These are phyloP conservation scores for Spongilla lacustris DNA, from an alignment of 37 sponge, comb jelly and placozoan species.

Conservation along the genomic window DNA sequence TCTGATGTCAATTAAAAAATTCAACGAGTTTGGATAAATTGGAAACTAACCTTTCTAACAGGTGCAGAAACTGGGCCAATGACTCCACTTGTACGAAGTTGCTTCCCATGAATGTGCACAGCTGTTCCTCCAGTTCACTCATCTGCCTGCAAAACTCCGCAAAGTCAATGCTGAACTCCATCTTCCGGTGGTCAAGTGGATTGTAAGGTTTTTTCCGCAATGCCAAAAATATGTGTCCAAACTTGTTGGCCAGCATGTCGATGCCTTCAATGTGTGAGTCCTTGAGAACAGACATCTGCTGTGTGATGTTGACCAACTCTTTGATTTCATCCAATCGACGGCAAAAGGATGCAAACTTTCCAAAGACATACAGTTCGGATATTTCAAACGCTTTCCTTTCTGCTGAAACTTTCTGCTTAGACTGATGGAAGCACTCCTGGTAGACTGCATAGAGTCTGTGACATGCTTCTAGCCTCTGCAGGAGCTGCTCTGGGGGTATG, in stretches of 20 bases:
- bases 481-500: constrained; percentile 41
- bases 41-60: constrained; percentile 44
- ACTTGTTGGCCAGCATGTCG: constrained; percentile 70
- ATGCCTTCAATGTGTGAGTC: constrained; percentile 89
- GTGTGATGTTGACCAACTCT: constrained; percentile 47
- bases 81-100: constrained; percentile 37
- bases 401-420: constrained; percentile 63
- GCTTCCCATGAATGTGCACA: constrained; percentile 34
- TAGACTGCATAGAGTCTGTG: constrained; percentile 80
- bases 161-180: constrained; percentile 89
- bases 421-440: constrained; percentile 82
- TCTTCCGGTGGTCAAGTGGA: constrained; percentile 93
- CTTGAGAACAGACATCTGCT: constrained; percentile 58
- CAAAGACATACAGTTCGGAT: constrained; percentile 98
- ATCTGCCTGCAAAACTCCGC: constrained; percentile 87
- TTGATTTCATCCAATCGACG: constrained; percentile 57
- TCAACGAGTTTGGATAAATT: too few relatives aligned
- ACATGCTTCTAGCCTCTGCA: constrained; percentile 71
- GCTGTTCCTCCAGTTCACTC: constrained; percentile 58
- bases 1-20: constrained; percentile 8
- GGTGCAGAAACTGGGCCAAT: constrained; percentile 32
- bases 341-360: constrained; percentile 93
- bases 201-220: constrained; percentile 95
- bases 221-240: constrained; percentile 62
- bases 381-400: constrained; percentile 78